phyloP scores from a whole-genome alignment of 2,797 vertebrate species.

The Adrianichthys oophorus region DNA sequence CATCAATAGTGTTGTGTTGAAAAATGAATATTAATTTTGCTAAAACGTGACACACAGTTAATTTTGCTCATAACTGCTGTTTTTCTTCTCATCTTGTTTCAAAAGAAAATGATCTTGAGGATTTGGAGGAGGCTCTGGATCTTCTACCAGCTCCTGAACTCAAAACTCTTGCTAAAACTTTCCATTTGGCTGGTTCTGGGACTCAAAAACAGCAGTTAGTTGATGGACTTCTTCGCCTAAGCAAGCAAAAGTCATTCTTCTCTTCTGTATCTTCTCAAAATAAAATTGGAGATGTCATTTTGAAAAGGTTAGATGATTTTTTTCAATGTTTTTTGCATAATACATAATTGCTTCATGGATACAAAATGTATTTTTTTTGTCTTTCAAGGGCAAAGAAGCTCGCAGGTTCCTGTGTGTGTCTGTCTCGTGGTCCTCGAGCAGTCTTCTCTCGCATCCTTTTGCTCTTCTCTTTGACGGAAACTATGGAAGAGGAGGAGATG shows the following conservation, averaged over 20 bases:
- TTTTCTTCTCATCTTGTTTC: background rate
- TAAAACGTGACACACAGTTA: background rate
- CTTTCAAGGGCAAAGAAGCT: constrained; percentile 84
- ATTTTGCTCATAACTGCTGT: background rate
- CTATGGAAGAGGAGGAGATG: constrained; percentile 88
- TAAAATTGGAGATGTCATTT: constrained; percentile 80
- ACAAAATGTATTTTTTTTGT: constrained; percentile 10
- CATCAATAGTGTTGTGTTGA: no score
- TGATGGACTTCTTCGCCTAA: constrained; percentile 83
- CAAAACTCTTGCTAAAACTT: constrained; percentile 87
- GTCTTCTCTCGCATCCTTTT: constrained; percentile 90
- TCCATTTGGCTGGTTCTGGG: constrained; percentile 84
- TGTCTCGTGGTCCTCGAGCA: constrained; percentile 78
- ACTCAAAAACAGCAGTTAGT: constrained; percentile 88
- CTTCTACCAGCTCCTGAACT: constrained; percentile 90
- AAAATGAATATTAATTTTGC: no score
- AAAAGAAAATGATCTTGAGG: constrained; percentile 86
- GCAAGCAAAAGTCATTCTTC: constrained; percentile 88
- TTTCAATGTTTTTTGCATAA: background rate
- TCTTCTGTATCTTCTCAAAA: constrained; percentile 64
- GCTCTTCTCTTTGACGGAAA: constrained; percentile 88
- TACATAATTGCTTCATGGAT: background rate
- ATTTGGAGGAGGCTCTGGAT: constrained; percentile 86
- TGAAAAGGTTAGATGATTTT: constrained; percentile 83
- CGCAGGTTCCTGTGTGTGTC: constrained; percentile 81